Percentiles rank a stretch among this genome's conserved stretches.
Evolutionary conservation across 1,140 invertebrate species (phyloP).

Genomic region (Cephus cinctus): DNA sequence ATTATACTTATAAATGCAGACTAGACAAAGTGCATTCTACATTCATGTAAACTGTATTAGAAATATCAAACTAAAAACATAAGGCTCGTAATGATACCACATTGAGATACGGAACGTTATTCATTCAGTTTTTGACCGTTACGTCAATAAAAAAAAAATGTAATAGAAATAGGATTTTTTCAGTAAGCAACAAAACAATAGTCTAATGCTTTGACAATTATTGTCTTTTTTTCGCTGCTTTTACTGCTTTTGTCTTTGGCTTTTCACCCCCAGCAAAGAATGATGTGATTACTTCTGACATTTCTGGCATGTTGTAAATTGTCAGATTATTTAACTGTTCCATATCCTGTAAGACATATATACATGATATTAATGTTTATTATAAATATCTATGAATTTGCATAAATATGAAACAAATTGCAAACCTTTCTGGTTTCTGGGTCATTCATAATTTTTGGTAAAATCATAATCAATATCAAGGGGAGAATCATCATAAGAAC

Average conservation of each 20-base stretch:
- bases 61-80: too few relatives aligned
- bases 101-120: too few relatives aligned
- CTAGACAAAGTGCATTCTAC: too few relatives aligned
- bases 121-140: too few relatives aligned
- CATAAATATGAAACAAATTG: conserved; percentile 6
- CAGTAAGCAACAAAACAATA: too few relatives aligned
- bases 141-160: too few relatives aligned
- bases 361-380: conserved; percentile 9
- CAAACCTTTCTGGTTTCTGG: conserved; percentile 85
- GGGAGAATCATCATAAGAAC: conserved; percentile 96
- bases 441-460: conserved; percentile 97
- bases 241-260: conserved; percentile 62
- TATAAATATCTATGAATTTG: conserved; percentile 5
- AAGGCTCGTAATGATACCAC: too few relatives aligned
- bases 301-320: conserved; percentile 86
- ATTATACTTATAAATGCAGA: too few relatives aligned
- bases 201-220: conserved; percentile 30
- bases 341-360: conserved; percentile 68
- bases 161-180: too few relatives aligned
- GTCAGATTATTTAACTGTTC: conserved; percentile 82
- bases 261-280: conserved; percentile 70
- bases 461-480: conserved; percentile 84
- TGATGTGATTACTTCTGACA: conserved; percentile 86
- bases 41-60: too few relatives aligned
- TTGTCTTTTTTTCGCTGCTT: conserved; percentile 69